These are phyloP conservation scores for Agonum fuliginosum DNA, from an alignment of 2,888 invertebrate genomes.

Conservation along the genomic window DNA sequence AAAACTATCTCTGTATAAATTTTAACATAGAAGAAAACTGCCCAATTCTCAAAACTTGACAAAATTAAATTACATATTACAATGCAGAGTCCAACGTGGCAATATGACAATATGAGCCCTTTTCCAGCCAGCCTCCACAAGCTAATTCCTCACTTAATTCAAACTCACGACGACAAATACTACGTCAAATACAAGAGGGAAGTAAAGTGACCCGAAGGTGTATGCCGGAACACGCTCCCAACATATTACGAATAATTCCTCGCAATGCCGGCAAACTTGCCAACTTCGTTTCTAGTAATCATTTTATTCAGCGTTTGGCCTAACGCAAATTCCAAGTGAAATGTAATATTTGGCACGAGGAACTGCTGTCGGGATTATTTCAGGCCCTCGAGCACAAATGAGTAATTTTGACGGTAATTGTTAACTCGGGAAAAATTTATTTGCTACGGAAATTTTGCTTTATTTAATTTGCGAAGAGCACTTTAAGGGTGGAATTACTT, in stretches of 20 bases:
- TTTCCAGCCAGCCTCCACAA: too few relatives aligned
- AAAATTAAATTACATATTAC: too few relatives aligned
- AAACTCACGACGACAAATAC: slow-evolving; percentile 15
- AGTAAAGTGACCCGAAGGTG: slow-evolving; percentile 13
- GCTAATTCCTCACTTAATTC: slow-evolving; percentile 32
- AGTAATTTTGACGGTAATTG: slow-evolving; percentile 9
- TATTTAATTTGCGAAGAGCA: too few relatives aligned
- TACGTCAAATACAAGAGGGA: background rate
- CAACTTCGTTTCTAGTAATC: slow-evolving; percentile 17
- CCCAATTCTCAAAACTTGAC: too few relatives aligned
- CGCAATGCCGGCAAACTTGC: background rate
- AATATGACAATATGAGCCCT: too few relatives aligned
- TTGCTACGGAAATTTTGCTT: slow-evolving; percentile 6
- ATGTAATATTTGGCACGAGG: slow-evolving; percentile 11
- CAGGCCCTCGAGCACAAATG: background rate
- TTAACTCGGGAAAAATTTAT: slow-evolving; percentile 15
- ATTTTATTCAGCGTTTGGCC: slow-evolving; percentile 12
- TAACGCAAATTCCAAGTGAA: background rate
- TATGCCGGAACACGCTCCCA: slow-evolving; percentile 1
- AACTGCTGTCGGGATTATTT: slow-evolving; percentile 6
- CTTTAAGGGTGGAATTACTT: too few relatives aligned
- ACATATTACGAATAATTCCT: slow-evolving; percentile 11
- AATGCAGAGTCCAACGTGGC: too few relatives aligned
- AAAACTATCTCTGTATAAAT: too few relatives aligned
- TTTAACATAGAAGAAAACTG: too few relatives aligned